Evolutionary conservation across 1,140 invertebrate species (phyloP), one percentile per base, ranked within the genome.

Genomic region (Dreissena polymorpha): DNA sequence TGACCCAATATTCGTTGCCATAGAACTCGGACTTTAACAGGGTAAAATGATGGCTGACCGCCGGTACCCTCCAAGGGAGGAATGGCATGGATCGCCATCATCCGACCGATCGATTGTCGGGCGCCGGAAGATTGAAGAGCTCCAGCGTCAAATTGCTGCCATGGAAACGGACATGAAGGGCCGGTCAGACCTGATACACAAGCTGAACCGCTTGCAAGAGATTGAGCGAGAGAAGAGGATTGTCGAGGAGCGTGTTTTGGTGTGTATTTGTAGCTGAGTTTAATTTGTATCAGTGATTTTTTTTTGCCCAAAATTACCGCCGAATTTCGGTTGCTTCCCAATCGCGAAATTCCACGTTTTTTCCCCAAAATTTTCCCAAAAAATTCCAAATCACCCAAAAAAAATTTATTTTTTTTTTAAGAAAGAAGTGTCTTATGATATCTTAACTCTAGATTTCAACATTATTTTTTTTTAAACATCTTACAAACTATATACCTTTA

Each of bases 161-260:
- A 81, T 81, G 78, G 29, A 81, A 29, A 64, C 49, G 14, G 60
- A 73, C 16, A 65, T 64, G 78, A 72, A 25, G 39, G 78, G 73
- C 13, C 14, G 29, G 21, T 49, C 69, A 67, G 49, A 16, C 13
- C 70, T 81, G 14, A 23, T 64, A 39, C 55, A 72, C 16, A 81
- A 81, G 27, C 49, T 81, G 18, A 53, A 81, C 27, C 51, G 78
- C 8, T 23, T 81, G 14, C 78, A 81, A 53, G 23, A 27, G 13
- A 65, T 81, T 18, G 69, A 81, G 39, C 29, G 53, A 49, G 78
- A 81, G 13, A 81, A 81, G 25, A 23, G 49, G 23, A 60, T 50
- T 14, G n/a, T 72, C 25, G 67, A 81, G 16, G 78, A 81, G 14
- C 72, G 73, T 72, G 78, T 81, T 60, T 63, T 81, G 78, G 78